Evolutionary conservation across 2,113 vertebrate species (phyloP).

Genomic region (Chaenocephalus aceratus): DNA sequence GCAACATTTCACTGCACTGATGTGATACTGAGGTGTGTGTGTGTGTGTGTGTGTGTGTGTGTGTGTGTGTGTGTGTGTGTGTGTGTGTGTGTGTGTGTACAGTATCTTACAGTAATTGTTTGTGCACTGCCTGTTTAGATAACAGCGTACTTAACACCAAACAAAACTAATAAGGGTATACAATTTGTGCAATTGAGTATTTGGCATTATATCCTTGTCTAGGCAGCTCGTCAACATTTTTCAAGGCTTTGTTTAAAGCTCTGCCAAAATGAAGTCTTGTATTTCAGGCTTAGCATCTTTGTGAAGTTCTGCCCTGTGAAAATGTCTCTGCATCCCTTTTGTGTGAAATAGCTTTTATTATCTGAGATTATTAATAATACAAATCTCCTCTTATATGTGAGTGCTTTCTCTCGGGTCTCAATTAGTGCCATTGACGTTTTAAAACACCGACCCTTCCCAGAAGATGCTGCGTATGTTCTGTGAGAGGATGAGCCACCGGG

Average conservation of each 20-base stretch:
- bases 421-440: conserved; percentile 4
- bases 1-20: conserved; percentile 15
- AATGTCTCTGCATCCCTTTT: neutral
- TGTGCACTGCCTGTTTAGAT: neutral
- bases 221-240: neutral
- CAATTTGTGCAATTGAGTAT: neutral
- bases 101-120: no score
- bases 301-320: neutral
- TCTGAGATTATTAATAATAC: neutral
- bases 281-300: conserved; percentile 14
- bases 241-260: neutral
- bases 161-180: neutral
- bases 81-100: no score
- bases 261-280: neutral
- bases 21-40: neutral
- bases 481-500: neutral
- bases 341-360: neutral
- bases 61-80: no score
- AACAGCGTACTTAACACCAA: neutral
- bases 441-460: neutral
- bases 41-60: no score
- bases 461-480: neutral
- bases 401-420: neutral
- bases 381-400: neutral
- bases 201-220: neutral